Evolutionary conservation across 2,797 vertebrate species (phyloP).

Genomic region (Pipistrellus kuhlii): DNA sequence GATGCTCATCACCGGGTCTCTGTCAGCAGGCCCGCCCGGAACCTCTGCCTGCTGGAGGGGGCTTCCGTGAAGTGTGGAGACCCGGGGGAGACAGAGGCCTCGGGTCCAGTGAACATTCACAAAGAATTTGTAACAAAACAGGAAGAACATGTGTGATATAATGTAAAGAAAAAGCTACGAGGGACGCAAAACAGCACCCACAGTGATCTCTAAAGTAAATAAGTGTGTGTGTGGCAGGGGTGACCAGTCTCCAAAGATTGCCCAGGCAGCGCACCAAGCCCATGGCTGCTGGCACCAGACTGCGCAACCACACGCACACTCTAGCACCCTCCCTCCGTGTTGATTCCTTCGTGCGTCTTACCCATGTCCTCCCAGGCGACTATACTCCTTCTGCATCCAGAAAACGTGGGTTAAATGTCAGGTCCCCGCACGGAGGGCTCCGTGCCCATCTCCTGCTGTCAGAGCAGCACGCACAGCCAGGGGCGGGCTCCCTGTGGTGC

Average conservation of each 20-base stretch:
- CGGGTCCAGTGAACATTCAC: neutral
- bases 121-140: neutral
- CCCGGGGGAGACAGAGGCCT: neutral
- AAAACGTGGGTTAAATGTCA: neutral
- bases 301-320: fast-evolving
- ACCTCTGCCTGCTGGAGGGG: neutral
- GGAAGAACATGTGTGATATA: neutral
- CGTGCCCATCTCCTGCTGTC: fast-evolving
- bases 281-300: too few species aligned
- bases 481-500: neutral
- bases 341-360: neutral
- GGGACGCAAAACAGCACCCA: neutral
- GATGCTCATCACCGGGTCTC: fast-evolving
- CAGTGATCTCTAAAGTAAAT: neutral
- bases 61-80: neutral
- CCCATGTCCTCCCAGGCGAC: neutral
- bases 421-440: neutral
- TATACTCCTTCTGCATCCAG: neutral
- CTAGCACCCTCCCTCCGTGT: neutral
- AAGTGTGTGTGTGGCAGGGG: too few species aligned
- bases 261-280: neutral
- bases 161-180: neutral
- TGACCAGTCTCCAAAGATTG: neutral
- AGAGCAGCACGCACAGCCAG: fast-evolving
- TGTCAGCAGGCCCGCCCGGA: too few species aligned